Evolutionary conservation across 2,113 vertebrate species (phyloP).

Genomic region (Herpetotheres cachinnans): DNA sequence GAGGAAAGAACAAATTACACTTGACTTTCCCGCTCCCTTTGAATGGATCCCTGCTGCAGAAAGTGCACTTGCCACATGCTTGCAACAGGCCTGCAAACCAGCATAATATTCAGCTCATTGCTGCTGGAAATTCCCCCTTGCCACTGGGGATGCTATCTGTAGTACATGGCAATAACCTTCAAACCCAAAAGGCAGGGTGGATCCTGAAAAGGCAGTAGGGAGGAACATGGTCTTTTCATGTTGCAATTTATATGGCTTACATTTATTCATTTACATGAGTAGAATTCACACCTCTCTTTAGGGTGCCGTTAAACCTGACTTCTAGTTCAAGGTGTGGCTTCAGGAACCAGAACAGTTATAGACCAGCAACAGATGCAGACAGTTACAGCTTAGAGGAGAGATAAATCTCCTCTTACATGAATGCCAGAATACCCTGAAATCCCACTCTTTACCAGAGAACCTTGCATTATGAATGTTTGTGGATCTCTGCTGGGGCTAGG

Average conservation of each 20-base stretch:
- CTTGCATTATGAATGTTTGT: neutral
- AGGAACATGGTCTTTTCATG: neutral
- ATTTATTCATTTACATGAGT: neutral
- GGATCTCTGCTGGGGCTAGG: neutral
- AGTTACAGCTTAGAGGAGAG: neutral
- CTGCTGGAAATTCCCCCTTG: neutral
- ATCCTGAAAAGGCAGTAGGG: neutral
- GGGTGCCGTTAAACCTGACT: neutral
- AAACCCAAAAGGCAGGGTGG: neutral
- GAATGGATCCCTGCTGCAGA: neutral
- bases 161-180: neutral
- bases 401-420: neutral
- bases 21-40: neutral
- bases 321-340: neutral
- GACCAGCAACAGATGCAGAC: neutral
- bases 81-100: neutral
- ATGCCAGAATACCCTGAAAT: neutral
- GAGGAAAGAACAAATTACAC: neutral
- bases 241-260: neutral
- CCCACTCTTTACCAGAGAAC: neutral
- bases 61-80: neutral
- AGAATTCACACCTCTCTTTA: neutral
- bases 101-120: neutral
- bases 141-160: fast-evolving
- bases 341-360: neutral